Percentiles rank a stretch among this genome's conserved stretches.
Evolutionary conservation across 2,113 vertebrate species (phyloP).

Genomic region (Syngnathus typhle): DNA sequence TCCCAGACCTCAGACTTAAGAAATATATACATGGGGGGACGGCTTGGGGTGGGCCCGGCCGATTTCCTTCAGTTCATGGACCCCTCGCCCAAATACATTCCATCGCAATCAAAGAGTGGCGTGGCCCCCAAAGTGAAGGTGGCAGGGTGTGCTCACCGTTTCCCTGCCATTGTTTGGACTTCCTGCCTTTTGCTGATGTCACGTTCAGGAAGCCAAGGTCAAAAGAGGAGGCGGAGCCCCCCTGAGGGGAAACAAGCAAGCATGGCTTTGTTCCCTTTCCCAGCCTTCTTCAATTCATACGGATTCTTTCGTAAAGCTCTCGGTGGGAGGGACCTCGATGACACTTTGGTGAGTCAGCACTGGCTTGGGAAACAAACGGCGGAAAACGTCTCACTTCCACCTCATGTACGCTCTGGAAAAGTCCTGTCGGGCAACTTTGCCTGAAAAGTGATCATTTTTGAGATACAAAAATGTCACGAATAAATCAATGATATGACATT

Average conservation of each 20-base stretch:
- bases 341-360: conserved; percentile 63
- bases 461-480: neutral
- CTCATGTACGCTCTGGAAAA: conserved; percentile 20
- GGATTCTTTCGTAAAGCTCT: conserved; percentile 29
- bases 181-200: conserved; percentile 64
- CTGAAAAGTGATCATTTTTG: neutral
- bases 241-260: conserved; percentile 36
- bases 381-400: conserved; percentile 37
- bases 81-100: neutral
- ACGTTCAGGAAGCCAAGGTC: conserved; percentile 51
- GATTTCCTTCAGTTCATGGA: neutral
- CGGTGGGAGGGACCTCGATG: conserved; percentile 25
- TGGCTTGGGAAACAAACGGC: conserved; percentile 32
- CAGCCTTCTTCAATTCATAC: conserved; percentile 28
- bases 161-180: conserved; percentile 69
- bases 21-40: too few species aligned
- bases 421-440: neutral
- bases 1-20: too few species aligned
- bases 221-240: conserved; percentile 42
- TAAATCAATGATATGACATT: neutral
- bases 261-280: conserved; percentile 32
- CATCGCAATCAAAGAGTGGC: neutral
- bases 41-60: too few species aligned
- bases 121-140: conserved; percentile 16
- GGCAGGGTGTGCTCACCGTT: conserved; percentile 45